A percentile compares a stretch with the other conserved stretches of the same genome.
Evolutionary conservation across 92 coral and sea anemone genomes (phyloP).

Genomic region (Pocillopora grandis): DNA sequence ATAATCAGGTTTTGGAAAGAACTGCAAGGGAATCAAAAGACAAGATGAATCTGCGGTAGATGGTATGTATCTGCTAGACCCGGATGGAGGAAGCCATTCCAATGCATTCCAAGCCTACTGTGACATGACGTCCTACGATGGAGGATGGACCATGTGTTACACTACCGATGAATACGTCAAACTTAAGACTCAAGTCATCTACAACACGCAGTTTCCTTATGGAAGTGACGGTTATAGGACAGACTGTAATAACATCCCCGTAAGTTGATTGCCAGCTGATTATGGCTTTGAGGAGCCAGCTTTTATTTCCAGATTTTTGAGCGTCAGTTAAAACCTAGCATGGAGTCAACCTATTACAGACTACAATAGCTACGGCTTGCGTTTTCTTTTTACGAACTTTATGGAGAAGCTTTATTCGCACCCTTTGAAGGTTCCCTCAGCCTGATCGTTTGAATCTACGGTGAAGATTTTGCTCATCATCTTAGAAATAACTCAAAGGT

Average conservation of each 20-base stretch:
- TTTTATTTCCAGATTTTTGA: background rate
- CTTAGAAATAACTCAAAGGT: too few species aligned
- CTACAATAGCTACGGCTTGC: too few species aligned
- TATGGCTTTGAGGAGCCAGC: background rate
- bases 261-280: background rate
- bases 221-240: slow-evolving; percentile 6
- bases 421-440: background rate
- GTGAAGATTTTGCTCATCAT: background rate
- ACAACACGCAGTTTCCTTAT: too few species aligned
- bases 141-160: slow-evolving; percentile 3
- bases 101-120: slow-evolving; percentile 35
- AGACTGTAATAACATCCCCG: background rate
- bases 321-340: too few species aligned
- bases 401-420: background rate
- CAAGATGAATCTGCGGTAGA: background rate
- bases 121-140: slow-evolving; percentile 38
- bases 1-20: too few species aligned
- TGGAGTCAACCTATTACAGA: too few species aligned
- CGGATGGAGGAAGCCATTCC: slow-evolving; percentile 14
- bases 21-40: background rate
- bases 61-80: slow-evolving; percentile 38
- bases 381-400: too few species aligned
- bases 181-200: too few species aligned
- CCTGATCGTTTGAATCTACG: background rate
- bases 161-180: too few species aligned